These are phyloP conservation scores for Corapipo altera DNA, from an alignment of 2,113 vertebrate genomes.

Conservation along the genomic window DNA sequence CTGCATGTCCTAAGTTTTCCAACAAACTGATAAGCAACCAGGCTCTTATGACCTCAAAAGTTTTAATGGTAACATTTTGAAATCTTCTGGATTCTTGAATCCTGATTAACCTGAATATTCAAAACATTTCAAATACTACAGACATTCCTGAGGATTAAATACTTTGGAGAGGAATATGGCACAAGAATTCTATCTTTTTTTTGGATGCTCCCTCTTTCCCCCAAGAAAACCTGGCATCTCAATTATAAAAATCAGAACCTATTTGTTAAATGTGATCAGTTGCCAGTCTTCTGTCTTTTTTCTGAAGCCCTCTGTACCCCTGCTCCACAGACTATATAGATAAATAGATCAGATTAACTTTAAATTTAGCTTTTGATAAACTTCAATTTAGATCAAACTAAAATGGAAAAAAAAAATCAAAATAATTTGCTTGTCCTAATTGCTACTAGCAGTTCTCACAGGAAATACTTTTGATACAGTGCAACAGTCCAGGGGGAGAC, in stretches of 20 bases:
- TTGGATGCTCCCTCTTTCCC: background rate
- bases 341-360: background rate
- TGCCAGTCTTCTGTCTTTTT: background rate
- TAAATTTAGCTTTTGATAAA: background rate
- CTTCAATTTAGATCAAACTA: background rate
- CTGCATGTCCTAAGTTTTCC: background rate
- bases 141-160: background rate
- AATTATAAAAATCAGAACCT: background rate
- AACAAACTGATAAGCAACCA: background rate
- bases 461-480: background rate
- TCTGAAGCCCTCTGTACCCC: background rate
- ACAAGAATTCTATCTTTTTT: background rate
- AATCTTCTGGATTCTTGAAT: background rate
- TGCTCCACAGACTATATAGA: background rate
- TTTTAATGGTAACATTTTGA: background rate
- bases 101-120: background rate
- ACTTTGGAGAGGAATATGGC: background rate
- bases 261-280: fast-evolving
- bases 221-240: background rate
- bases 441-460: background rate
- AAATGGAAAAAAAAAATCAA: background rate
- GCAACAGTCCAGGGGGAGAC: background rate
- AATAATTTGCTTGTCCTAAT: background rate
- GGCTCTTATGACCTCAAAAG: background rate
- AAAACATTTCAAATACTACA: background rate